These are phyloP conservation scores for Azemiops feae DNA, from an alignment of 2,113 vertebrate genomes.

Conservation along the genomic window DNA sequence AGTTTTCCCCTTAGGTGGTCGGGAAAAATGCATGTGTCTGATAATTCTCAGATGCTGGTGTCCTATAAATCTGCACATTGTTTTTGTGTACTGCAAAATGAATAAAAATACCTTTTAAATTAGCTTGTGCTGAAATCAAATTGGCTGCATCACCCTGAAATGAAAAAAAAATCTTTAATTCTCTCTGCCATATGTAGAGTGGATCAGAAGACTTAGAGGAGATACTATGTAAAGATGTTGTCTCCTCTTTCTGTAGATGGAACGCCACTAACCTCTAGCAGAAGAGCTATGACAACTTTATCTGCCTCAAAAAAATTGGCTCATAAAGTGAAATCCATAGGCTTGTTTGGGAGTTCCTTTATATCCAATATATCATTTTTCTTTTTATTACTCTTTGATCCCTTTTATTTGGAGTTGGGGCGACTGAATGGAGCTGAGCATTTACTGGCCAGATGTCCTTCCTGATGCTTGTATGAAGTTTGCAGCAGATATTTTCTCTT, in stretches of 20 bases:
- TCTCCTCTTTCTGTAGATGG: background rate
- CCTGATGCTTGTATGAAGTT: background rate
- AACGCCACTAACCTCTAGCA: background rate
- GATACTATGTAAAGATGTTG: background rate
- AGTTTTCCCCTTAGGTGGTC: slow-evolving; percentile 21
- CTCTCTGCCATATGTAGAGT: background rate
- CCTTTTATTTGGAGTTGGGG: background rate
- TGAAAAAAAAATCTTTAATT: background rate
- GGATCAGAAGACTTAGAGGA: background rate
- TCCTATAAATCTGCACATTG: background rate
- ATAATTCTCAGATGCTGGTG: background rate
- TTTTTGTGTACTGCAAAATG: slow-evolving; percentile 16
- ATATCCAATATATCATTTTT: background rate
- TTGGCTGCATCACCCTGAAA: background rate
- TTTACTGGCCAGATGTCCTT: background rate
- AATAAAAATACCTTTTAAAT: slow-evolving; percentile 17
- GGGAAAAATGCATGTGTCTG: slow-evolving; percentile 19
- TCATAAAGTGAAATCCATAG: background rate
- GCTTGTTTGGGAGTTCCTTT: background rate
- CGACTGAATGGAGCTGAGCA: background rate
- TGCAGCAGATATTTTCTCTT: background rate
- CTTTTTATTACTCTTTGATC: background rate
- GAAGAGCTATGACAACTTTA: background rate
- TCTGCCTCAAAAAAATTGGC: background rate
- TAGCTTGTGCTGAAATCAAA: background rate